Percentiles rank a stretch among this genome's conserved stretches.
These are phyloP conservation scores for Sphaeramia orbicularis DNA, from an alignment of 2,797 vertebrate genomes.

Conservation along the genomic window DNA sequence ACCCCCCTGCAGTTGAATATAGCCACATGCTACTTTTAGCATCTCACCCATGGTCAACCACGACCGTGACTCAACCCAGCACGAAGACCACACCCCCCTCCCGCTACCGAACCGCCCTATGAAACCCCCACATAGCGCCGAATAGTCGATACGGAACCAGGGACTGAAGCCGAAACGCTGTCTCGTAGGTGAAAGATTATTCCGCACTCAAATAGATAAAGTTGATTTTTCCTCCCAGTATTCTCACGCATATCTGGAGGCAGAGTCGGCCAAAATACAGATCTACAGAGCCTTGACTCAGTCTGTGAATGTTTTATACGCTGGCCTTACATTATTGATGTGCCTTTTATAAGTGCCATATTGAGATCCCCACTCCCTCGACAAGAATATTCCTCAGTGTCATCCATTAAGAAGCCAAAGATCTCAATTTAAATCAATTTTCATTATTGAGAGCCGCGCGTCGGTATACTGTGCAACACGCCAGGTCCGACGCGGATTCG, in stretches of 20 bases:
- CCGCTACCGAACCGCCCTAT: too few relatives aligned
- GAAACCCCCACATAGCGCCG: constrained; percentile 31
- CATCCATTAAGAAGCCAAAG: constrained; percentile 78
- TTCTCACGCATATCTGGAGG: constrained; percentile 54
- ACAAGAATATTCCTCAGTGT: constrained; percentile 74
- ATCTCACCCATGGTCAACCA: too few relatives aligned
- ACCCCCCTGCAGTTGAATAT: too few relatives aligned
- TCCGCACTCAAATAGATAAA: neutral
- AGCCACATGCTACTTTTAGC: too few relatives aligned
- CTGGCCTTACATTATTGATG: constrained; percentile 82
- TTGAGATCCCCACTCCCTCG: constrained; percentile 72
- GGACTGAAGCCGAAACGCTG: constrained; percentile 27
- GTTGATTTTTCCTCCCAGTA: constrained; percentile 38
- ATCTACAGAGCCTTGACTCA: constrained; percentile 59
- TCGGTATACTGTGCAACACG: constrained; percentile 23
- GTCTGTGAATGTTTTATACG: constrained; percentile 81
- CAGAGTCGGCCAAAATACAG: constrained; percentile 47
- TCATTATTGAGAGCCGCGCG: constrained; percentile 59
- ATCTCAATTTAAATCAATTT: constrained; percentile 78
- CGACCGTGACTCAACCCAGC: too few relatives aligned
- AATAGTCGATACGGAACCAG: constrained; percentile 21
- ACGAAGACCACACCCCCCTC: too few relatives aligned
- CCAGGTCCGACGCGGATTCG: constrained; percentile 25
- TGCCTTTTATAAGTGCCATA: constrained; percentile 79
- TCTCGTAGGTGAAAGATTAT: neutral